A percentile compares a stretch with the other conserved stretches of the same genome.
These are phyloP conservation scores for Zeuzera pyrina DNA, from an alignment of 2,888 invertebrate genomes.

Conservation along the genomic window DNA sequence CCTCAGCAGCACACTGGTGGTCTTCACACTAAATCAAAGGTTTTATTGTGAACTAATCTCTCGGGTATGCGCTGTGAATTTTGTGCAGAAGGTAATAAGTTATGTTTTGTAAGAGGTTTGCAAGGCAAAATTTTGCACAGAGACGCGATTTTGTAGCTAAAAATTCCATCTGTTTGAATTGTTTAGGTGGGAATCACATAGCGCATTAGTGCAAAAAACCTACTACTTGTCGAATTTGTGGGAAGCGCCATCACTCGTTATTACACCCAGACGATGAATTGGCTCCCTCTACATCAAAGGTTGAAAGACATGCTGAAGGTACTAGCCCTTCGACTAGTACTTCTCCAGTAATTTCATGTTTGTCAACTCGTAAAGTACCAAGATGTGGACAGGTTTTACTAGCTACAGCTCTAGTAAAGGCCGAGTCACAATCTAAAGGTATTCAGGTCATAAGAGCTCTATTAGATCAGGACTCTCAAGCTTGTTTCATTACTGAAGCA, in stretches of 20 bases:
- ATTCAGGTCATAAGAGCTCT: constrained; percentile 13
- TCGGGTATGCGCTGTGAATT: background rate
- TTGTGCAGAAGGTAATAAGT: constrained; percentile 1
- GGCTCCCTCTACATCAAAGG: background rate
- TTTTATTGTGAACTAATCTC: background rate
- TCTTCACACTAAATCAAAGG: background rate
- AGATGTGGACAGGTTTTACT: constrained; percentile 15
- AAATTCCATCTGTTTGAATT: constrained; percentile 13
- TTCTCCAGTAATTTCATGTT: background rate
- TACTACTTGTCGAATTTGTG: constrained; percentile 12
- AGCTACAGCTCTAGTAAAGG: constrained; percentile 19
- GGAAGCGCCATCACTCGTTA: constrained; percentile 14
- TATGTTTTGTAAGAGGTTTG: constrained; percentile 3
- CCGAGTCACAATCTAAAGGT: constrained; percentile 10
- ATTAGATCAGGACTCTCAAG: constrained; percentile 21
- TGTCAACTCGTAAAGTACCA: background rate
- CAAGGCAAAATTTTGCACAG: background rate
- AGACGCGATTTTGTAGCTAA: constrained; percentile 5
- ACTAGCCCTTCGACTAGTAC: background rate
- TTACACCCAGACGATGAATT: constrained; percentile 12
- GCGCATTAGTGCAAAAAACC: constrained; percentile 8
- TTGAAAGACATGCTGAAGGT: constrained; percentile 1
- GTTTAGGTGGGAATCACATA: constrained; percentile 9
- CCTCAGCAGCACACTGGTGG: background rate
- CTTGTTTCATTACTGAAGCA: constrained; percentile 21